These are phyloP conservation scores for Calameuta filiformis DNA, from an alignment of 2,888 invertebrate genomes.

Conservation along the genomic window DNA sequence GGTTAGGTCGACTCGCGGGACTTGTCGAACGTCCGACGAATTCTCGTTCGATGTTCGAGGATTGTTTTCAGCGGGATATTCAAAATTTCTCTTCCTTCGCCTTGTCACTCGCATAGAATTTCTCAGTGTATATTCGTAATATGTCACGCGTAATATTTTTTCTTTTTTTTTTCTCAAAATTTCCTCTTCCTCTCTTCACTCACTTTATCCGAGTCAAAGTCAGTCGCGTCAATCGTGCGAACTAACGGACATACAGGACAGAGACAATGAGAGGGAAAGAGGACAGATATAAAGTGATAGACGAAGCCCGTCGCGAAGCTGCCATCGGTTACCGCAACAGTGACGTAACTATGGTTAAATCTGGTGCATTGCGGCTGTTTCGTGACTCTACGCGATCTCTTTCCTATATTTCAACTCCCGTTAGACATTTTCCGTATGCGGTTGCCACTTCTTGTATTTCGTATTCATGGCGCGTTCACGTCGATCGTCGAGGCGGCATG, in stretches of 20 bases:
- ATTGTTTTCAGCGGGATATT: not conserved
- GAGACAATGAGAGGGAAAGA: not conserved
- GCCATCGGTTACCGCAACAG: constrained; percentile 13
- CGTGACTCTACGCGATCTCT: not conserved
- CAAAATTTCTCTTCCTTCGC: not conserved
- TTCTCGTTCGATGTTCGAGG: no score
- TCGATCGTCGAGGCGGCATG: not conserved
- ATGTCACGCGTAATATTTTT: no score
- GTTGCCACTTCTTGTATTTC: not conserved
- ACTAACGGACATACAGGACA: not conserved
- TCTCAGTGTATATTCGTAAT: no score
- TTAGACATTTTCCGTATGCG: not conserved
- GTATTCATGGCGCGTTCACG: not conserved
- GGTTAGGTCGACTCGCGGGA: not conserved
- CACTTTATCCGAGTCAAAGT: not conserved
- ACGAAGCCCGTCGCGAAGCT: not conserved
- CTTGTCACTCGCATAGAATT: no score
- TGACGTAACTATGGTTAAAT: constrained; percentile 32
- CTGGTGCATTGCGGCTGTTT: constrained; percentile 38
- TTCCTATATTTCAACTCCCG: not conserved
- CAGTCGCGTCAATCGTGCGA: not conserved
- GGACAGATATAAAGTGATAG: not conserved
- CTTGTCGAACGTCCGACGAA: not conserved
- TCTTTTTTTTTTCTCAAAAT: no score
- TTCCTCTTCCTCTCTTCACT: not conserved